Evolutionary conservation across 2,888 invertebrate genomes (phyloP), one percentile per base, ranked within the genome.

Genomic region (Cataglyphis albicans): DNA sequence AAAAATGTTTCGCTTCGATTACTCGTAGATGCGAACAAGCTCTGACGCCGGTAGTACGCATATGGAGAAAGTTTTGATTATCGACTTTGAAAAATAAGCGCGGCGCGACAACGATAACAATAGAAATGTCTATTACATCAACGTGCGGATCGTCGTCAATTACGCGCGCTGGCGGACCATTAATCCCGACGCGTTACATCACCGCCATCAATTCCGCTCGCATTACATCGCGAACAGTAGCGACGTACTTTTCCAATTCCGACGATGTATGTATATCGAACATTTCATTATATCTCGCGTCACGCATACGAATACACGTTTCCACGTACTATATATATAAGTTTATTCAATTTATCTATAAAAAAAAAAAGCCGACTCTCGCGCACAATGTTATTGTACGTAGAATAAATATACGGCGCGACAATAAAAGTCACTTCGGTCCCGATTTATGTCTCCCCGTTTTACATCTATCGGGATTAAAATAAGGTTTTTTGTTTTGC

Each of bases 381-480:
- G n/a, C 52, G n/a, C n/a, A 7, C 57, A 25, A 9, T 68, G n/a
- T 59, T 52, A 32, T 21, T 12, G 35, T 12, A 15, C 12, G 15
- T 35, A 59, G 25, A 70, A 78, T 78, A 68, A 78, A 68, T 78
- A 59, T 48, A 61, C 41, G 29, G 41, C 25, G 41, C 59, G 68
- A 78, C 68, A 68, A 78, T 78, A 78, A 78, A 68, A 78, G 57
- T 68, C 68, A 78, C 78, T 78, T 61, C 12, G 44, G n/a, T 52
- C 44, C 12, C 68, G 44, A 70, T 78, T 78, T 78, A 78, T 78
- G 44, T 70, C 44, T 12, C 59, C 44, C 68, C 25, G 48, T 32
- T 68, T 78, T 67, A 41, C 41, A 76, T 67, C 67, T 70, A 70
- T 70, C 70, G 70, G 44, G 70, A 70, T 70, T 70, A 70, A 68